A percentile compares a stretch with the other conserved stretches of the same genome.
Evolutionary conservation across 2,888 invertebrate genomes (phyloP).

Genomic region (Nomada hirtipes): DNA sequence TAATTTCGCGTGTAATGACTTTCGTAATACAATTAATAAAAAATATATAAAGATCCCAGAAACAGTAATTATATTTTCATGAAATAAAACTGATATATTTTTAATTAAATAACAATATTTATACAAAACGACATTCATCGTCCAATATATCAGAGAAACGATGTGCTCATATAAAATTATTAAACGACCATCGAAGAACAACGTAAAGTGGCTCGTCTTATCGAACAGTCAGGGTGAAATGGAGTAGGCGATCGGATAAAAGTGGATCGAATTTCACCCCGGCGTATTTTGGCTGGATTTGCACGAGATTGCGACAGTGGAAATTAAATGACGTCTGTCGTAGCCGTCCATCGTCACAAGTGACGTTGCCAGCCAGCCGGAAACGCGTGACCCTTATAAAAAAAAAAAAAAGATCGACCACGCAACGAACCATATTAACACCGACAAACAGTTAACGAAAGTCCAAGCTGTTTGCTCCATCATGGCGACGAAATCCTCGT

Average conservation of each 20-base stretch:
- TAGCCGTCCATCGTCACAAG: constrained; percentile 21
- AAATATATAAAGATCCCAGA: no score
- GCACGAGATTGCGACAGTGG: constrained; percentile 10
- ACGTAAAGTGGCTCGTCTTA: no score
- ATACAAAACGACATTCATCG: no score
- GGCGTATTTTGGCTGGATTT: constrained; percentile 1
- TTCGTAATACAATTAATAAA: no score
- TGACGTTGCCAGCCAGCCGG: constrained; percentile 25
- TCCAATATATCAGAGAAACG: not conserved
- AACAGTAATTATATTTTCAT: no score
- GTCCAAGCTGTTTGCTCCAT: not conserved
- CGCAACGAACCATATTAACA: constrained; percentile 62
- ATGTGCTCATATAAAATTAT: no score
- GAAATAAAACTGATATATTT: no score
- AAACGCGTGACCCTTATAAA: constrained; percentile 25
- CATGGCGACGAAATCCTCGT: not conserved
- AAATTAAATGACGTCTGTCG: constrained; percentile 36
- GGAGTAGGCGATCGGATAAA: not conserved
- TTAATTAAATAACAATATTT: not conserved
- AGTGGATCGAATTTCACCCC: constrained; percentile 4
- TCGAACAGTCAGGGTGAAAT: not conserved
- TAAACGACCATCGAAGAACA: no score
- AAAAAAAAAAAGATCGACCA: constrained; percentile 17
- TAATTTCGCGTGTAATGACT: no score
- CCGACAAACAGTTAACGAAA: not conserved